These are phyloP conservation scores for Parthenolecanium corni DNA, from an alignment of 2,888 invertebrate species.

Conservation along the genomic window DNA sequence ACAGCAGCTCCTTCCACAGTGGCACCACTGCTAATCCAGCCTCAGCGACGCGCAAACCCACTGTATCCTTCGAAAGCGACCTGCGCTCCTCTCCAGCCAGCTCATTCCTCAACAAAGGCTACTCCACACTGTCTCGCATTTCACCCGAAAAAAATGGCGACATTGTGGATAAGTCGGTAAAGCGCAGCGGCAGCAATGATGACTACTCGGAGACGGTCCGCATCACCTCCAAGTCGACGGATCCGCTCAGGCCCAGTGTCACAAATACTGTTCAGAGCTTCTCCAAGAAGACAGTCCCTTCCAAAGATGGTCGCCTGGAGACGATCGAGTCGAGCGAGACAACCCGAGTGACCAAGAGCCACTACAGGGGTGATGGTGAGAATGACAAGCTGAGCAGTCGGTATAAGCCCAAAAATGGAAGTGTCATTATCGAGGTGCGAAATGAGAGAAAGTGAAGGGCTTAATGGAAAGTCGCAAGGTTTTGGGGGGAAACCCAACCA, in stretches of 20 bases:
- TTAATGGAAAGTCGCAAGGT: not conserved
- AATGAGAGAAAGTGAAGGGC: slow-evolving; percentile 37
- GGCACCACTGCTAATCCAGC: slow-evolving; percentile 29
- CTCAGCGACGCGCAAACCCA: slow-evolving; percentile 29
- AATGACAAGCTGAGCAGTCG: slow-evolving; percentile 40
- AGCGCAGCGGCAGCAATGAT: slow-evolving; percentile 40
- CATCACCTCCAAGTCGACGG: slow-evolving; percentile 53
- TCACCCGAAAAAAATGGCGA: slow-evolving; percentile 32
- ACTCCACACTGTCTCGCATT: slow-evolving; percentile 32
- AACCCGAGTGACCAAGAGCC: slow-evolving; percentile 56
- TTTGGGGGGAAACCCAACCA: too few relatives aligned
- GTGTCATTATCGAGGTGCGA: slow-evolving; percentile 52
- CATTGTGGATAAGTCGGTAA: slow-evolving; percentile 35
- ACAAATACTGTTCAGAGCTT: slow-evolving; percentile 60
- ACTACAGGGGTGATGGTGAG: slow-evolving; percentile 47
- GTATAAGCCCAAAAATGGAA: slow-evolving; percentile 39
- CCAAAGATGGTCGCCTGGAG: slow-evolving; percentile 53
- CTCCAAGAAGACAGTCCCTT: slow-evolving; percentile 55
- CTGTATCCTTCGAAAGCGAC: slow-evolving; percentile 30
- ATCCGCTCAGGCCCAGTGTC: slow-evolving; percentile 54
- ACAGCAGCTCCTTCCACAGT: slow-evolving; percentile 34
- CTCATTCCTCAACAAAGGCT: slow-evolving; percentile 10
- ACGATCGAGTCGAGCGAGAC: slow-evolving; percentile 60
- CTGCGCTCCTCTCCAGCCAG: slow-evolving; percentile 28
- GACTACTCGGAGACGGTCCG: slow-evolving; percentile 61